A percentile compares a stretch with the other conserved stretches of the same genome.
Conservation (phyloP, 2,888 invertebrate species). For the Cetonia aurata region DNA sequence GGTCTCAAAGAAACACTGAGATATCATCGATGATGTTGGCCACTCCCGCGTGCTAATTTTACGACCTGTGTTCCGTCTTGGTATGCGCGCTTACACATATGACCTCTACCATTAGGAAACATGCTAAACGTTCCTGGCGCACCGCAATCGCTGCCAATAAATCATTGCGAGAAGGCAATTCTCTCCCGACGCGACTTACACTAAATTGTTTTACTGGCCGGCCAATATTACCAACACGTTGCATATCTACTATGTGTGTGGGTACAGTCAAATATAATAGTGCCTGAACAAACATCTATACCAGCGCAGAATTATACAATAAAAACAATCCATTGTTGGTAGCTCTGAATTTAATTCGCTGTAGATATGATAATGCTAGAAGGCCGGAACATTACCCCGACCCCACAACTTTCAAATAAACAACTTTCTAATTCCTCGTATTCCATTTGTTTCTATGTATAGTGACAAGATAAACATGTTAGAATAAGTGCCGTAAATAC, state of each 20-base stretch:
- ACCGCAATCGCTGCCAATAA: constrained; percentile 30
- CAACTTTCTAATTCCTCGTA: too few species aligned
- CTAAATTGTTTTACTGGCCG: constrained; percentile 17
- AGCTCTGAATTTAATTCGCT: too few species aligned
- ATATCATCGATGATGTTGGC: constrained; percentile 16
- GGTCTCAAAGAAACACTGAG: not conserved
- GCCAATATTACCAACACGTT: constrained; percentile 3
- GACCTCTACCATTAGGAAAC: constrained; percentile 34
- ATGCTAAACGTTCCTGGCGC: constrained; percentile 38
- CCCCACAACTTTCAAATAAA: too few species aligned
- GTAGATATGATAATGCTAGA: too few species aligned
- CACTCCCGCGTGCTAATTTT: constrained; percentile 38
- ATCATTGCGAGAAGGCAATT: constrained; percentile 28
- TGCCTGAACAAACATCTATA: not conserved
- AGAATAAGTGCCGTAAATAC: too few species aligned
- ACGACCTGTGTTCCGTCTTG: constrained; percentile 20
- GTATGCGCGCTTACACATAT: constrained; percentile 25
- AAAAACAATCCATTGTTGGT: not conserved
- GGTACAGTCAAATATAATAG: too few species aligned
- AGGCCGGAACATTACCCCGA: too few species aligned
- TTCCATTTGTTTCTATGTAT: too few species aligned
- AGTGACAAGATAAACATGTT: too few species aligned
- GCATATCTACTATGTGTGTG: too few species aligned
- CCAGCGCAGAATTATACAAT: not conserved
- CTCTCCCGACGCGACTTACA: constrained; percentile 7